Conservation (phyloP, 2,797 vertebrate species). For the Enteromius treurensis region DNA sequence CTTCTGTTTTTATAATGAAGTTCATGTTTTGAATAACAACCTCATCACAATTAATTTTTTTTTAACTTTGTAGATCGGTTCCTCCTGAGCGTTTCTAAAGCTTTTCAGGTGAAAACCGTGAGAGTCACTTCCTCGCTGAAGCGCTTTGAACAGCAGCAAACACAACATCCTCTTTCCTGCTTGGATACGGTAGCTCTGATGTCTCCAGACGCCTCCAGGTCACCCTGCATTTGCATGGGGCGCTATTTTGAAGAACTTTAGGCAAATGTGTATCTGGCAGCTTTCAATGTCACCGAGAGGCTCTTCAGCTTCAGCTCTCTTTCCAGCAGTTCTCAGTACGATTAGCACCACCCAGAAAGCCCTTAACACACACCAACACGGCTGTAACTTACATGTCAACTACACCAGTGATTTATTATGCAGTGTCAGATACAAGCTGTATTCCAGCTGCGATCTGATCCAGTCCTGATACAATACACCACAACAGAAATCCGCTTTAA, state of each 20-base stretch:
- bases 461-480: slow-evolving; percentile 16
- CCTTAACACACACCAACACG: not conserved
- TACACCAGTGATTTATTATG: slow-evolving; percentile 4
- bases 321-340: not conserved
- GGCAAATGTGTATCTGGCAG: not conserved
- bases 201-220: not conserved
- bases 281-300: not conserved
- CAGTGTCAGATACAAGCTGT: not conserved
- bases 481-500: not conserved
- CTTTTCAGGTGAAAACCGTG: not conserved
- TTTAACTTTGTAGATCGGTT: too few species aligned
- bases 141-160: not conserved
- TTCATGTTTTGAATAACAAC: not conserved
- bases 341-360: not conserved
- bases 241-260: not conserved
- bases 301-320: not conserved
- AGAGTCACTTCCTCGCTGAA: not conserved
- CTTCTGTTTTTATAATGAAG: too few species aligned
- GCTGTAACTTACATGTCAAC: not conserved
- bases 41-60: not conserved
- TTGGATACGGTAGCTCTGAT: not conserved
- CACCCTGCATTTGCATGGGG: not conserved
- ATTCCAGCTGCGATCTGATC: slow-evolving; percentile 14
- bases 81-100: not conserved
- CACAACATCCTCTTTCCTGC: slow-evolving; percentile 2